A percentile compares a stretch with the other conserved stretches of the same genome.
Conservation (phyloP, 53 echinoderm and acorn worm genomes). For the Holothuria leucospilota region DNA sequence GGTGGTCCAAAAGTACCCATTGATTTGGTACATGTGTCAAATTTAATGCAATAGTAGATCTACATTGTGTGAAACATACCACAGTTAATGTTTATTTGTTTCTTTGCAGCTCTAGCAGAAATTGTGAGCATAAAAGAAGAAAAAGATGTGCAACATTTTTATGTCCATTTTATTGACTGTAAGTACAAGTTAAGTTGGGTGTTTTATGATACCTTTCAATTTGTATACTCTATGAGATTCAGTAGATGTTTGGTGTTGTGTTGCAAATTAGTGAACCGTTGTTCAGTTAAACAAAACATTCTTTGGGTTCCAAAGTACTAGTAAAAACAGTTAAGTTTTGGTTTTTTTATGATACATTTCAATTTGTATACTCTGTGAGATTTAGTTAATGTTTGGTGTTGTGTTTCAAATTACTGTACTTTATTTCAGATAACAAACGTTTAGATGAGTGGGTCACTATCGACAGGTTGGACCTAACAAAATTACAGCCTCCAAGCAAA, state of each 20-base stretch:
- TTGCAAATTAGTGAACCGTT: too few relatives aligned
- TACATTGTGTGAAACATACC: too few relatives aligned
- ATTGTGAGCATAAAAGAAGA: conserved; percentile 88
- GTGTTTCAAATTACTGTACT: neutral
- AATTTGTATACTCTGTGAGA: neutral
- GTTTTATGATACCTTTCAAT: too few relatives aligned
- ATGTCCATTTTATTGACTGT: conserved; percentile 94
- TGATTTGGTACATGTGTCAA: too few relatives aligned
- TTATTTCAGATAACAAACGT: conserved; percentile 84
- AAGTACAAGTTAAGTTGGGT: too few relatives aligned
- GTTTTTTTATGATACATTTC: neutral
- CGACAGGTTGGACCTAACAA: conserved; percentile 84
- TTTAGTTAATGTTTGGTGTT: neutral
- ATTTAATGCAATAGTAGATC: too few relatives aligned
- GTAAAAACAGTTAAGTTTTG: neutral
- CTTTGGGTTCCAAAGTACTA: too few relatives aligned
- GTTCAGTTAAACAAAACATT: too few relatives aligned
- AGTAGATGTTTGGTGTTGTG: too few relatives aligned
- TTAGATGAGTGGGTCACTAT: conserved; percentile 92
- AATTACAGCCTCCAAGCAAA: conserved; percentile 92
- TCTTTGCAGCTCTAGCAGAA: conserved; percentile 80
- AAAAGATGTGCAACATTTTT: conserved; percentile 60
- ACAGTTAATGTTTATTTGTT: conserved; percentile 2
- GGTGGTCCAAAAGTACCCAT: too few relatives aligned
- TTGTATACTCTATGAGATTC: too few relatives aligned